phyloP scores from a whole-genome alignment of 2,888 invertebrate species.

The Drosophila birchii region DNA sequence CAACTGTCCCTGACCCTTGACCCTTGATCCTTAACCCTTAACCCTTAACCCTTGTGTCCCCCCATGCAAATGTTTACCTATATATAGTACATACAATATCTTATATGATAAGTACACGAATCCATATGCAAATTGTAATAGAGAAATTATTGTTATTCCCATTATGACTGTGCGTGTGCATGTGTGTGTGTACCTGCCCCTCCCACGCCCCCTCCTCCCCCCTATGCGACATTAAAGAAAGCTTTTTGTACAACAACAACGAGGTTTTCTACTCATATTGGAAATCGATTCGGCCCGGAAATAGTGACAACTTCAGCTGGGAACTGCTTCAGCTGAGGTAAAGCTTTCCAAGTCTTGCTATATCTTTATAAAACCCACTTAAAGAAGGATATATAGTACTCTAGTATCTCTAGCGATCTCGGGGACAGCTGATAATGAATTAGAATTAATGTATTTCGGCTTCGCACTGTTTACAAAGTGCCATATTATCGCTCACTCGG shows the following conservation, averaged over 20 bases:
- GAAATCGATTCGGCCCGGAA: slow-evolving; percentile 2
- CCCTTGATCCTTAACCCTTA: neutral
- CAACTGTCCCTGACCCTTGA: slow-evolving; percentile 1
- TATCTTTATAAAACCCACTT: neutral
- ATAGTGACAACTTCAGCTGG: neutral
- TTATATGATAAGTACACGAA: slow-evolving; percentile 2
- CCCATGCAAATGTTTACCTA: slow-evolving; percentile 5
- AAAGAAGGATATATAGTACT: no score
- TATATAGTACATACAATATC: neutral
- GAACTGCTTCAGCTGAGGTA: neutral
- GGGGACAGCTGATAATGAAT: neutral
- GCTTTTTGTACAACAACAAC: slow-evolving; percentile 19
- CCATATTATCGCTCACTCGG: slow-evolving; percentile 9
- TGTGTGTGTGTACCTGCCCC: no score
- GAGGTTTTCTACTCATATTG: neutral
- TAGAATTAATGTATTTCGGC: neutral
- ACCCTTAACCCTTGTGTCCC: neutral
- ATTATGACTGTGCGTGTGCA: slow-evolving; percentile 21
- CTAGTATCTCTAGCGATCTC: neutral
- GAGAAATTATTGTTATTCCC: slow-evolving; percentile 33
- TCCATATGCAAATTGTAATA: slow-evolving; percentile 25
- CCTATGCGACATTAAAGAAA: slow-evolving; percentile 27
- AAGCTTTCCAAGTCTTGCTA: neutral
- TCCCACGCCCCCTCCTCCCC: no score
- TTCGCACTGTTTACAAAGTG: neutral